Evolutionary conservation across 2,888 invertebrate genomes (phyloP).

Genomic region (Tholera decimalis): DNA sequence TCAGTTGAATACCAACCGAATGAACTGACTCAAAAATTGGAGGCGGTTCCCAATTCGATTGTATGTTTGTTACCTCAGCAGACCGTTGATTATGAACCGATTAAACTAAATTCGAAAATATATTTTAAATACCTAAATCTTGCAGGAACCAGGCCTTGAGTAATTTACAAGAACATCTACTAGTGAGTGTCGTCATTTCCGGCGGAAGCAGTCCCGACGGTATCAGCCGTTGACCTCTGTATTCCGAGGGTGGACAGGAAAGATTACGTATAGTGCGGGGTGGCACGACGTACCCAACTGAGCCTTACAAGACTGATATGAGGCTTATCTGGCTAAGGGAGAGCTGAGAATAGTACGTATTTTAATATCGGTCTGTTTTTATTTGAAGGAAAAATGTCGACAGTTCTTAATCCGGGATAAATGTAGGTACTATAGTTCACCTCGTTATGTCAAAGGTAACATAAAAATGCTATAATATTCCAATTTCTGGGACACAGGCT

Average conservation of each 20-base stretch:
- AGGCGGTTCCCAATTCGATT: too few species aligned
- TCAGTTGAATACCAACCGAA: too few species aligned
- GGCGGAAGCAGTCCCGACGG: slow-evolving; percentile 14
- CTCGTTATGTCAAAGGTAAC: too few species aligned
- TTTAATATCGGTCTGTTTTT: not conserved
- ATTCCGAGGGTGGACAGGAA: slow-evolving; percentile 46
- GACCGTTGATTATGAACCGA: too few species aligned
- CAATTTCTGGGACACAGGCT: too few species aligned
- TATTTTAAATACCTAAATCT: not conserved
- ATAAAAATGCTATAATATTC: too few species aligned
- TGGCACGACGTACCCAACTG: slow-evolving; percentile 4
- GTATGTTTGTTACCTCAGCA: too few species aligned
- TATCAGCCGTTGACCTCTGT: slow-evolving; percentile 43
- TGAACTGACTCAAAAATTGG: too few species aligned
- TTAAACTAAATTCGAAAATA: too few species aligned
- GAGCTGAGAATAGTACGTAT: slow-evolving; percentile 9
- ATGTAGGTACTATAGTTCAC: too few species aligned
- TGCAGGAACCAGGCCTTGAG: not conserved
- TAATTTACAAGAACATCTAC: slow-evolving; percentile 15
- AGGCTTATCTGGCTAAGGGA: slow-evolving; percentile 7
- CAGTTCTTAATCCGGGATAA: not conserved
- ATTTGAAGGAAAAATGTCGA: not conserved
- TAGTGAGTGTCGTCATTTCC: slow-evolving; percentile 21
- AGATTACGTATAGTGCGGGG: slow-evolving; percentile 33
- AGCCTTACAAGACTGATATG: not conserved